Conservation (phyloP, 2,113 vertebrate genomes). For the Otolemur garnettii region DNA sequence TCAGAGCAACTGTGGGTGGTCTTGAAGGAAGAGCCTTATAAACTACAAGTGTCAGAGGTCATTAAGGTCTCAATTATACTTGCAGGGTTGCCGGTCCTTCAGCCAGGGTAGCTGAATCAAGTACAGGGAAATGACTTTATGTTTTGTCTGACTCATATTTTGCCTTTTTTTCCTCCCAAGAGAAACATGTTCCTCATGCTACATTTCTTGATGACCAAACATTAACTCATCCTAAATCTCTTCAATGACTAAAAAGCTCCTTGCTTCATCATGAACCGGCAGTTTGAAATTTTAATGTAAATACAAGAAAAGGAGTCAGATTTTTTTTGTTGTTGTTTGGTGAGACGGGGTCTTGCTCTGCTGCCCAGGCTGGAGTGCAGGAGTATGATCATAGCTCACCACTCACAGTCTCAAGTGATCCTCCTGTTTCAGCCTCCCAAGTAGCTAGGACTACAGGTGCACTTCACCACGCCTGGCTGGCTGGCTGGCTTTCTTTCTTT, state of each 20-base stretch:
- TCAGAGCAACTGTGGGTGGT: background rate
- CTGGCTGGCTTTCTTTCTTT: too few relatives aligned
- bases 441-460: too few relatives aligned
- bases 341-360: too few relatives aligned
- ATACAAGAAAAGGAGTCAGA: slow-evolving; percentile 5
- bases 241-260: slow-evolving; percentile 71
- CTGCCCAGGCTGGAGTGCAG: too few relatives aligned
- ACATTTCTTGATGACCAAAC: slow-evolving; percentile 75
- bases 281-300: slow-evolving; percentile 64
- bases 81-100: background rate
- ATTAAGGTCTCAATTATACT: background rate
- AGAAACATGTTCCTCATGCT: slow-evolving; percentile 66
- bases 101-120: background rate
- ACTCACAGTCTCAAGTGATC: too few relatives aligned
- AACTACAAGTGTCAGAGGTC: background rate
- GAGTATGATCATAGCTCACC: too few relatives aligned
- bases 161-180: slow-evolving; percentile 67
- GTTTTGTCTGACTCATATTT: slow-evolving; percentile 70
- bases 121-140: slow-evolving; percentile 36
- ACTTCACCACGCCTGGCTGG: too few relatives aligned
- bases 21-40: background rate
- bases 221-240: slow-evolving; percentile 71
- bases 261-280: slow-evolving; percentile 22
- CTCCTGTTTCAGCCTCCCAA: too few relatives aligned
- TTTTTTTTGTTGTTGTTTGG: background rate